A percentile compares a stretch with the other conserved stretches of the same genome.
phyloP scores from a whole-genome alignment of 2,113 vertebrate species.

The Eurystomus gularis region DNA sequence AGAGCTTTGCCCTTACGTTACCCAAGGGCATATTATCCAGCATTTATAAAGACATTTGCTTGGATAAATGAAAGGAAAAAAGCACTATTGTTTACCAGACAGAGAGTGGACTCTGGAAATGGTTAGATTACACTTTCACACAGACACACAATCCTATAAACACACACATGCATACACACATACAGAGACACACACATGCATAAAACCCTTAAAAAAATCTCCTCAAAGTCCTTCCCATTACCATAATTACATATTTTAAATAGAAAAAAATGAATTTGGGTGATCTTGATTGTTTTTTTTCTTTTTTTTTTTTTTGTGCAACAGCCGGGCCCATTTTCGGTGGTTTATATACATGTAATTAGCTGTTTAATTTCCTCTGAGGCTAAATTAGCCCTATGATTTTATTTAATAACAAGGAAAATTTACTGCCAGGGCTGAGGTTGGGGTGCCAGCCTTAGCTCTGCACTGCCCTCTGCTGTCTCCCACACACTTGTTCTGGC shows the following conservation, averaged over 20 bases:
- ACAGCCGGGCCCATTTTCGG: slow-evolving; percentile 36
- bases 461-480: slow-evolving; percentile 80
- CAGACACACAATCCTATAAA: not conserved
- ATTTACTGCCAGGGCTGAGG: slow-evolving; percentile 27
- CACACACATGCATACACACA: not conserved
- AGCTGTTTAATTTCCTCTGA: slow-evolving; percentile 80
- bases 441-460: slow-evolving; percentile 61
- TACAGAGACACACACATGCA: not conserved
- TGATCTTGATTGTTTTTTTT: slow-evolving; percentile 5
- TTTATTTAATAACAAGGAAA: slow-evolving; percentile 72
- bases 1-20: slow-evolving; percentile 59
- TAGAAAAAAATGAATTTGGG: slow-evolving; percentile 22
- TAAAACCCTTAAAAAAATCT: not conserved
- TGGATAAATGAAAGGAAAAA: slow-evolving; percentile 45
- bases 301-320: slow-evolving; percentile 22
- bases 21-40: slow-evolving; percentile 33
- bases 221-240: not conserved
- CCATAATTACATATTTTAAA: slow-evolving; percentile 48
- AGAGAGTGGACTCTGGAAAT: slow-evolving; percentile 55
- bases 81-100: slow-evolving; percentile 59
- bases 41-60: slow-evolving; percentile 67
- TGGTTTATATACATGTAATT: slow-evolving; percentile 76
- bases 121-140: slow-evolving; percentile 17
- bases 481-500: not conserved
- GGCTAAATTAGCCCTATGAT: slow-evolving; percentile 75